Evolutionary conservation across 2,113 vertebrate genomes (phyloP), one percentile per base, ranked within the genome.

Genomic region (Octodon degus): DNA sequence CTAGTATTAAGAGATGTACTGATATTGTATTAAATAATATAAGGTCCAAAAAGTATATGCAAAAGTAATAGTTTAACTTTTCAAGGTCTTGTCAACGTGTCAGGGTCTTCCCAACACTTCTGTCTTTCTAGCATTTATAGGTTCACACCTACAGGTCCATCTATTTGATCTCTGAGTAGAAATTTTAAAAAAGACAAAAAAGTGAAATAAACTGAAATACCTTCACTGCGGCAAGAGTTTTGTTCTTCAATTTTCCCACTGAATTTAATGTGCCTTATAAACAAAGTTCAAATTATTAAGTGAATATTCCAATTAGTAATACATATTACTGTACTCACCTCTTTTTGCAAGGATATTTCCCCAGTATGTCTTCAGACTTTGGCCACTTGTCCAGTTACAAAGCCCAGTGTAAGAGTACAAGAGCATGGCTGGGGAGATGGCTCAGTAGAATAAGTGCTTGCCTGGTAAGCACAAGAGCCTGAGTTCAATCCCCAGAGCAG

Each of bases 221-320:
- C 13, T 89, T 43, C 20, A 32, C 63, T 43, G 89, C 7, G 25
- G 91, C 40, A 9, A 86, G 22, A 70, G 13, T 2, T 43, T 34
- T 47, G 0, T 4, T 60, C 10, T 82, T 32, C 2, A 24, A 77
- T 10, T 77, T 90, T 14, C 20, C 17, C 80, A 7, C 77, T 37
- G 9, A 86, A 79, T 10, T 2, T 86, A 53, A 94, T 14, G 65
- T 27, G 91, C 24, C 89, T 91, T 85, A 83, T 55, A 90, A 63
- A 12, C 14, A 87, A 43, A 27, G 22, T 43, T 43, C 37, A 88
- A 89, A 76, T 34, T 84, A 80, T 20, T 81, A 80, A 17, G 4
- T 20, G 76, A 84, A 60, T 63, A 95, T 20, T 40, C 87, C 62
- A 74, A 13, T 67, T 19, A 94, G 63, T 88, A 74, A 89, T 76